These are phyloP conservation scores for Erpetoichthys calabaricus DNA, from an alignment of 2,797 vertebrate species.

Conservation along the genomic window DNA sequence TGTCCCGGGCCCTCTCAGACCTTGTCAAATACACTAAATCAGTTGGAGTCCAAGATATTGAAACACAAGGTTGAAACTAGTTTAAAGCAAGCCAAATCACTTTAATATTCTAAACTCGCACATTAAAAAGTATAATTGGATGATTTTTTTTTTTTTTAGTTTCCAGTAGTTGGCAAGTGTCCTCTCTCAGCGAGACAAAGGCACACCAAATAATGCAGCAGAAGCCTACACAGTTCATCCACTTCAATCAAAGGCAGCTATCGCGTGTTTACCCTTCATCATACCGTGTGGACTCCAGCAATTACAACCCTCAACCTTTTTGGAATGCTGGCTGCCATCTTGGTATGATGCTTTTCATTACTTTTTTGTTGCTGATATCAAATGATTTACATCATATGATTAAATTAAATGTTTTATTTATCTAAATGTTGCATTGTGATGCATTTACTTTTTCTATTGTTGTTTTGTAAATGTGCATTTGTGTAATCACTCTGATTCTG, in stretches of 20 bases:
- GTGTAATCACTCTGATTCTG: too few relatives aligned
- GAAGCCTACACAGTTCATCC: constrained; percentile 64
- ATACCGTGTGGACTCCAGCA: constrained; percentile 91
- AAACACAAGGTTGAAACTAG: constrained; percentile 57
- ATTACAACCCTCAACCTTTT: constrained; percentile 95
- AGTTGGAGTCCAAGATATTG: constrained; percentile 78
- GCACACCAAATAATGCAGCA: constrained; percentile 91
- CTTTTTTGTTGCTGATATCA: too few relatives aligned
- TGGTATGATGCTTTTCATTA: constrained; percentile 43
- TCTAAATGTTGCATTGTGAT: too few relatives aligned
- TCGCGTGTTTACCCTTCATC: constrained; percentile 91
- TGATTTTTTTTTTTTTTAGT: constrained; percentile 27
- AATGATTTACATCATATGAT: too few relatives aligned
- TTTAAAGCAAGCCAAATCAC: background rate
- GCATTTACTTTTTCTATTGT: too few relatives aligned
- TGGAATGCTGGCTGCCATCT: constrained; percentile 92
- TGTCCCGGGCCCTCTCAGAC: constrained; percentile 88
- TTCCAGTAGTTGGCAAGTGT: constrained; percentile 84
- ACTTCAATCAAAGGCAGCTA: constrained; percentile 87
- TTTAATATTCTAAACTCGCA: background rate
- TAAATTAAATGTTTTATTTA: too few relatives aligned
- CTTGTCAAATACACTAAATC: constrained; percentile 92
- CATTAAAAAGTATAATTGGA: background rate
- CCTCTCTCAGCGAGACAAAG: constrained; percentile 89
- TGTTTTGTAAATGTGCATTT: too few relatives aligned